A percentile compares a stretch with the other conserved stretches of the same genome.
These are phyloP conservation scores for Eurois occulta DNA, from an alignment of 2,888 invertebrate species.

Conservation along the genomic window DNA sequence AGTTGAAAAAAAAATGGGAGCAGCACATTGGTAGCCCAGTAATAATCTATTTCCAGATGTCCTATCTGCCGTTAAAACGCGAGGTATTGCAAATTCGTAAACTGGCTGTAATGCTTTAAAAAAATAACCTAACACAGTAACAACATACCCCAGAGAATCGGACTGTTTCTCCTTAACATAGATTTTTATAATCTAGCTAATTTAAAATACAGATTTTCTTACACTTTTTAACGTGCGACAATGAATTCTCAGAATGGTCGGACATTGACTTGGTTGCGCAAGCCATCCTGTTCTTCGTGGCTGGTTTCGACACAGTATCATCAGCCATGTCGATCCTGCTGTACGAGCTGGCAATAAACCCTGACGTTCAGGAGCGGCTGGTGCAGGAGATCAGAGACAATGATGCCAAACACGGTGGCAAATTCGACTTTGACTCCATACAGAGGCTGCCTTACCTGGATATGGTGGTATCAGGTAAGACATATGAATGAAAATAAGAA, in stretches of 20 bases:
- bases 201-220: no score
- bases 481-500: no score
- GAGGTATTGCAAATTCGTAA: neutral
- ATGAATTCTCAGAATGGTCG: constrained; percentile 74
- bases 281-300: constrained; percentile 89
- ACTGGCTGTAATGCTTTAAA: neutral
- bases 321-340: constrained; percentile 86
- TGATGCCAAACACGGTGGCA: constrained; percentile 79
- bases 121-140: no score
- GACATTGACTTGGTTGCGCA: constrained; percentile 85
- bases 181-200: neutral
- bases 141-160: neutral
- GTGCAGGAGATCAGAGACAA: constrained; percentile 89
- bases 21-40: neutral
- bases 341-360: constrained; percentile 90
- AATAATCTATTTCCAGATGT: neutral
- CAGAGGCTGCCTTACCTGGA: constrained; percentile 91
- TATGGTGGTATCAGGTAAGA: constrained; percentile 90
- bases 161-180: neutral
- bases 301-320: constrained; percentile 89
- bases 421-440: constrained; percentile 88
- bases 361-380: constrained; percentile 90
- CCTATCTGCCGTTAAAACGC: no score
- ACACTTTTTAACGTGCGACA: neutral
- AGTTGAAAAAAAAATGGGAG: neutral